These are phyloP conservation scores for Rhabditoides inermis DNA, from an alignment of 2,888 invertebrate species.

Conservation along the genomic window DNA sequence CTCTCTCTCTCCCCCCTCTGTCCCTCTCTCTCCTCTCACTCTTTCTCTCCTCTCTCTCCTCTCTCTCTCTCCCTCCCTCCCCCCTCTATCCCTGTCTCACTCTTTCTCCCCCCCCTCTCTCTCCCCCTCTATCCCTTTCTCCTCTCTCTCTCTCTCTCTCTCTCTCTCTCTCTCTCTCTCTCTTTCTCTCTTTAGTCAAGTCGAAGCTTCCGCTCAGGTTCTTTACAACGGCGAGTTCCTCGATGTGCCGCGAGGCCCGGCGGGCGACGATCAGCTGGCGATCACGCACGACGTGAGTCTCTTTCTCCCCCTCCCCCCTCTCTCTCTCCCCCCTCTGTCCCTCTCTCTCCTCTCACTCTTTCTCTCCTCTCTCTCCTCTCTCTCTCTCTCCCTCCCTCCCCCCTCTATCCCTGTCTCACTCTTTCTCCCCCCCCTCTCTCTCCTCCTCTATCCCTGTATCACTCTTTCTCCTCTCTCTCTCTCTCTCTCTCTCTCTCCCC, in stretches of 20 bases:
- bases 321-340: slow-evolving; percentile 33
- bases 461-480: slow-evolving; percentile 3
- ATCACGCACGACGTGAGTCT: too few species aligned
- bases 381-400: background rate
- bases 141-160: slow-evolving; percentile 5
- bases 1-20: background rate
- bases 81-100: background rate
- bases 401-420: background rate
- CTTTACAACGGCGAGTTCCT: too few species aligned
- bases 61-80: background rate
- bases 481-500: background rate
- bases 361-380: slow-evolving; percentile 6
- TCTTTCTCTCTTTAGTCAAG: slow-evolving; percentile 6
- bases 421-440: background rate
- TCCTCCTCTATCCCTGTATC: background rate
- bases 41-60: background rate
- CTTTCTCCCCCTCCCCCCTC: too few species aligned
- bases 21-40: slow-evolving; percentile 1
- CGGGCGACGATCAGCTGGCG: too few species aligned
- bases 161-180: slow-evolving; percentile 4
- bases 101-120: background rate
- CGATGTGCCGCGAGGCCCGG: too few species aligned
- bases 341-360: slow-evolving; percentile 28
- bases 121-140: background rate
- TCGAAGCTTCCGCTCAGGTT: too few species aligned